Conservation (phyloP, 2,113 vertebrate species). For the Bufo bufo region DNA sequence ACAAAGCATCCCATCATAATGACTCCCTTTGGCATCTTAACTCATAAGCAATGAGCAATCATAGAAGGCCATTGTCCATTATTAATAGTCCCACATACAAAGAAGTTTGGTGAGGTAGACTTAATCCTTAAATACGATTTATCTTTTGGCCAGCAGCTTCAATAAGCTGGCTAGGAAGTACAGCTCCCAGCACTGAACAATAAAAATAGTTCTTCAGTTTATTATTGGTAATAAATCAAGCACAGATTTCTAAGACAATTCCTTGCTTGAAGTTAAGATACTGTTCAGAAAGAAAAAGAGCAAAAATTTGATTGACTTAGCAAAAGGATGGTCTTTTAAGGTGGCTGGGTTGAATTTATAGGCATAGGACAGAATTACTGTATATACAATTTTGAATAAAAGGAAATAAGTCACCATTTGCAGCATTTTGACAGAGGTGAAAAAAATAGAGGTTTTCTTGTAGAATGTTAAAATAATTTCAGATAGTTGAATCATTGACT, state of each 20-base stretch:
- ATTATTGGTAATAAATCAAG: conserved; percentile 74
- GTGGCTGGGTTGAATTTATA: not conserved
- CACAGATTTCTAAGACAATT: conserved; percentile 53
- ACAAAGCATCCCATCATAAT: conserved; percentile 20
- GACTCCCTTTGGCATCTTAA: conserved; percentile 33
- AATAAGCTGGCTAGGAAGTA: conserved; percentile 70
- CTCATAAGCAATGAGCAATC: conserved; percentile 46
- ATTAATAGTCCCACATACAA: conserved; percentile 50
- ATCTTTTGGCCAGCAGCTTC: conserved; percentile 68
- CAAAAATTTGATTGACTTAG: conserved; percentile 56
- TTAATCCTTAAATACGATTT: conserved; percentile 74
- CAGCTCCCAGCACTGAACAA: conserved; percentile 67
- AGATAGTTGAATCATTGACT: not conserved
- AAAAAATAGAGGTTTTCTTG: not conserved
- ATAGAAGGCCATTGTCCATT: conserved; percentile 48
- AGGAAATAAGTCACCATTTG: not conserved
- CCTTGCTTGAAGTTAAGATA: conserved; percentile 61
- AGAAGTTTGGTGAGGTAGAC: conserved; percentile 43
- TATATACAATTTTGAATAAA: not conserved
- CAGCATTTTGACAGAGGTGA: not conserved
- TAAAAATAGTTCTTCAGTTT: conserved; percentile 68
- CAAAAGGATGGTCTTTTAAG: conserved; percentile 13
- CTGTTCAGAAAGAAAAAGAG: conserved; percentile 51
- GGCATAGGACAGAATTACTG: not conserved
- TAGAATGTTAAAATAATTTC: not conserved